These are phyloP conservation scores for Tringa solitaria DNA, from an alignment of 2,113 vertebrate species.

Conservation along the genomic window DNA sequence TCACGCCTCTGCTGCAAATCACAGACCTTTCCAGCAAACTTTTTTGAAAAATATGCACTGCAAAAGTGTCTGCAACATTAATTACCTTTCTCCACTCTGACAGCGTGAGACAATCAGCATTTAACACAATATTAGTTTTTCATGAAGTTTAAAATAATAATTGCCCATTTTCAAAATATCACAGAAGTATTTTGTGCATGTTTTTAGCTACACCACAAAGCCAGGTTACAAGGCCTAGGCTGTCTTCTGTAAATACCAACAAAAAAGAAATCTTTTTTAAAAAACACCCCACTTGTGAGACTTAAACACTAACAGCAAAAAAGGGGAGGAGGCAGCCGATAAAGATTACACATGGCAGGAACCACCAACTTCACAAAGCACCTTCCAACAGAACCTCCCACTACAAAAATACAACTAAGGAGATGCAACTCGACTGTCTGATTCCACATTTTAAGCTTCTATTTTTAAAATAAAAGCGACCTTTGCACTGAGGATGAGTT, in stretches of 20 bases:
- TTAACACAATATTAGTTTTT: neutral
- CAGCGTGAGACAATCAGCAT: neutral
- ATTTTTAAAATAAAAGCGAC: slow-evolving; percentile 60
- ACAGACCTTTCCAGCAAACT: neutral
- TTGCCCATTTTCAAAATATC: neutral
- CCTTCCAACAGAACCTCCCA: neutral
- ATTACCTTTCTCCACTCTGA: neutral
- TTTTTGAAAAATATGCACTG: neutral
- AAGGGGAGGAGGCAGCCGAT: neutral
- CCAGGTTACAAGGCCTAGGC: neutral
- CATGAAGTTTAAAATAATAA: neutral
- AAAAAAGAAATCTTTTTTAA: neutral
- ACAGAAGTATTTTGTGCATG: neutral
- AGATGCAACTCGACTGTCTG: neutral
- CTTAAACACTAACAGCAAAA: neutral
- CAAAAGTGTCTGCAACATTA: neutral
- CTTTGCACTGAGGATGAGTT: slow-evolving; percentile 43
- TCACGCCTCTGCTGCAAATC: neutral
- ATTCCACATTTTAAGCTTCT: slow-evolving; percentile 38
- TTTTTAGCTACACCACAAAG: neutral
- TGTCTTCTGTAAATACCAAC: neutral
- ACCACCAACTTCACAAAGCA: neutral
- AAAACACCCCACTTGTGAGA: fast-evolving
- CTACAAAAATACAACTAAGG: neutral
- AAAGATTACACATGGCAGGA: neutral